phyloP scores from a whole-genome alignment of 2,888 invertebrate genomes.

The Kryphioiulus occultus region DNA sequence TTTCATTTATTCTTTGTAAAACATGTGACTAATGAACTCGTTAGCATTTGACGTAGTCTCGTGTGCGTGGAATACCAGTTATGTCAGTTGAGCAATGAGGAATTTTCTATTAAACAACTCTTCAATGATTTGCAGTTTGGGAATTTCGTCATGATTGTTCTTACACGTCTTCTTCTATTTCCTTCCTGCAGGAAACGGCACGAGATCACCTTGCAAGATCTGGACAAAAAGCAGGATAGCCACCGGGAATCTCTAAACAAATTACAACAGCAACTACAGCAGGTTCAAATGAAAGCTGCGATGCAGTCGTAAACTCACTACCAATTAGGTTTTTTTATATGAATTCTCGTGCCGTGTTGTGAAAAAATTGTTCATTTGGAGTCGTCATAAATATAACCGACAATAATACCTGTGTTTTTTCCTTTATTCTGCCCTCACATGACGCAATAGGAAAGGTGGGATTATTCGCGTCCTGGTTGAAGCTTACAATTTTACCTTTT shows the following conservation, averaged over 20 bases:
- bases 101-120: background rate
- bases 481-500: background rate
- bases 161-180: conserved; percentile 41
- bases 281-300: conserved; percentile 67
- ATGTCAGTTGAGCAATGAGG: background rate
- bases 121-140: background rate
- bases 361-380: background rate
- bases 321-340: background rate
- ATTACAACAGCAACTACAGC: conserved; percentile 73
- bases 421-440: background rate
- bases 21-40: no score
- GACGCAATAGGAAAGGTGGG: background rate
- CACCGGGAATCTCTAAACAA: conserved; percentile 72
- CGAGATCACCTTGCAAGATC: conserved; percentile 70
- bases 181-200: conserved; percentile 71
- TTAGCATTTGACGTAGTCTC: no score
- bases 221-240: conserved; percentile 80
- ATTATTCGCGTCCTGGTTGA: background rate
- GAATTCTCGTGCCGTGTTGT: background rate
- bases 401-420: background rate
- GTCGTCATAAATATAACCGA: background rate
- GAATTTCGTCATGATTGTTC: background rate
- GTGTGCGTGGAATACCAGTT: background rate
- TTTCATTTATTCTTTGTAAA: no score
- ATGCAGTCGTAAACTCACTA: conserved; percentile 39